These are phyloP conservation scores for Sinocyclocheilus maitianheensis DNA, from an alignment of 2,113 vertebrate genomes.

Conservation along the genomic window DNA sequence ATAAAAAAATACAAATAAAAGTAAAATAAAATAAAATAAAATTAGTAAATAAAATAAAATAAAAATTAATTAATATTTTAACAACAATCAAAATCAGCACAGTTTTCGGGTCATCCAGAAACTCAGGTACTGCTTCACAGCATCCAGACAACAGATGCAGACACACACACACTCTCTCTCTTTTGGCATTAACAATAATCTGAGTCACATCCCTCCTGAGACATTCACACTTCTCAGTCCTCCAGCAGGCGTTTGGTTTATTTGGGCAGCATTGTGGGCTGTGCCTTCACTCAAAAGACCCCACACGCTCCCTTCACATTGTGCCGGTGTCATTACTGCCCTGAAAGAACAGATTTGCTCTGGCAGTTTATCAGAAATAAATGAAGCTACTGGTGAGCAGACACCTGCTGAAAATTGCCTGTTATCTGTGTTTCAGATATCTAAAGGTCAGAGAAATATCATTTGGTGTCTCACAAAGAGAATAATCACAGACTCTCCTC, in stretches of 20 bases:
- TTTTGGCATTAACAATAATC: not conserved
- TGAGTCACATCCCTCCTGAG: not conserved
- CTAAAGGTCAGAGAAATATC: constrained; percentile 30
- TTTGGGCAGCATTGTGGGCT: constrained; percentile 14
- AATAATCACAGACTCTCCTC: not conserved
- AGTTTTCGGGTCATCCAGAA: too few relatives aligned
- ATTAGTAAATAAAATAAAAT: too few relatives aligned
- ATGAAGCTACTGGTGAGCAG: not conserved
- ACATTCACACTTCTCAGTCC: not conserved
- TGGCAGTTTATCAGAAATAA: not conserved
- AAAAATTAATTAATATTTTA: too few relatives aligned
- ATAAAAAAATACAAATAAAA: too few relatives aligned
- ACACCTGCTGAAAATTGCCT: not conserved
- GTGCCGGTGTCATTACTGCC: not conserved
- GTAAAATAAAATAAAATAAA: too few relatives aligned
- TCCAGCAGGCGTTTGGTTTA: not conserved
- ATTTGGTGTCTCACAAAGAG: not conserved
- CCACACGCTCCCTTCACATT: not conserved
- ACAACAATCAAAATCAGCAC: too few relatives aligned
- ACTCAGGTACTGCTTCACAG: not conserved
- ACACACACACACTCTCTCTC: not conserved
- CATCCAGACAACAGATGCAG: not conserved
- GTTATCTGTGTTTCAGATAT: constrained; percentile 11
- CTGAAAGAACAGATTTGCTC: constrained; percentile 17
- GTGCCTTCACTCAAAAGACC: not conserved